Base-by-base conservation (phyloP, 2,797 vertebrate genomes). In the Megalops cyprinoides region DNA sequence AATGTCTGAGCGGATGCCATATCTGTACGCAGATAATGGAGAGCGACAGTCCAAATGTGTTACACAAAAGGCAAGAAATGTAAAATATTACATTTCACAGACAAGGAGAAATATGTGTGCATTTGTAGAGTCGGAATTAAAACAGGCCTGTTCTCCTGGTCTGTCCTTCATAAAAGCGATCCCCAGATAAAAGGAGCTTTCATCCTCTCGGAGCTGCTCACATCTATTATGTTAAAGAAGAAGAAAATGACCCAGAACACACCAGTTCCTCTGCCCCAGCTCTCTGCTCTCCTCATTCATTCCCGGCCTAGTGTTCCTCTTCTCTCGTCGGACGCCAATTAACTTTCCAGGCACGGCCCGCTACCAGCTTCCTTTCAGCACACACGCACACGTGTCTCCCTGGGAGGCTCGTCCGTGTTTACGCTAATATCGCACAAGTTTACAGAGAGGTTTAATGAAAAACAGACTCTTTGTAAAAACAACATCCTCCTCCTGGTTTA, bases 21-120 rank as follows among this genome's bases (percentile, higher is more conserved):
- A 49, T 34, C 49, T 53, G n/a, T 5, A 28, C 20, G 48, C 53
- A 28, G 46, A 53, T 34, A 44, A 76, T 76, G 74, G 74, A 76
- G 53, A 58, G n/a, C 12, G 56, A 58, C 23, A 55, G 37, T 78
- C 77, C 28, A 25, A 25, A 28, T 48, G 60, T 62, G 56, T 65
- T 78, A 62, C 42, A 48, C 58, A 51, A 18, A 23, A 20, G 77
- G 77, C 48, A 28, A 65, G 42, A 65, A 67, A 23, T 65, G 42
- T 44, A 44, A 78, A 49, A 42, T 78, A 58, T 78, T 31, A 78
- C 49, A 46, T 60, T 78, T 67, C 77, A 49, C 25, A 51, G 76
- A 78, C n/a, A 65, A 49, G 49, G 28, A 56, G 28, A 25, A 60
- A 23, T 1, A 1, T 67, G 60, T 46, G 39, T 31, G 25, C 15